phyloP scores from a whole-genome alignment of 2,113 vertebrate genomes.

The Corapipo altera region DNA sequence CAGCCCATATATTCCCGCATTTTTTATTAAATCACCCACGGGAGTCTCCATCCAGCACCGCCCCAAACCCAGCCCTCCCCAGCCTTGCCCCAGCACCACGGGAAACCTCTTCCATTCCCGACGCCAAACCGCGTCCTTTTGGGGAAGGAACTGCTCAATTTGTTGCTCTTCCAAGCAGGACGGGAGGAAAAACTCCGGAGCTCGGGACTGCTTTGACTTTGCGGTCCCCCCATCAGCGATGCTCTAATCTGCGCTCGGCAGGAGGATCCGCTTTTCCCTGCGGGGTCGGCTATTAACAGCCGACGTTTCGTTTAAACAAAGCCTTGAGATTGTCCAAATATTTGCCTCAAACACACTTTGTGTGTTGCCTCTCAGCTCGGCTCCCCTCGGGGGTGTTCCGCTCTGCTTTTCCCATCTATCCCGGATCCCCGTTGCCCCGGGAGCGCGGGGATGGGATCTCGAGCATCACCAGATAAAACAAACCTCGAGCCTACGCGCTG shows the following conservation, averaged over 20 bases:
- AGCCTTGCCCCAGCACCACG: neutral
- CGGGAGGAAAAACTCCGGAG: neutral
- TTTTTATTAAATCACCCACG: neutral
- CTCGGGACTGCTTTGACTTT: neutral
- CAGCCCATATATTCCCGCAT: neutral
- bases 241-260: slow-evolving; percentile 14
- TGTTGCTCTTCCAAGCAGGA: neutral
- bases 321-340: slow-evolving; percentile 61
- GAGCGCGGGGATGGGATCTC: neutral
- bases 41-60: neutral
- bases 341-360: slow-evolving; percentile 39
- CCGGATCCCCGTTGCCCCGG: neutral
- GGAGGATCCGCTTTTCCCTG: slow-evolving; percentile 29
- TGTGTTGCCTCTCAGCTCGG: neutral
- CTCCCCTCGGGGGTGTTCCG: neutral
- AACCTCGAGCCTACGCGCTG: neutral
- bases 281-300: slow-evolving; percentile 37
- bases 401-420: neutral
- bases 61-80: neutral
- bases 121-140: neutral
- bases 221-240: neutral
- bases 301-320: slow-evolving; percentile 46
- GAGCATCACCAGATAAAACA: neutral
- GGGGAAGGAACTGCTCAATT: neutral
- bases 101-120: accelerated